Percentiles rank a stretch among this genome's conserved stretches.
Conservation (phyloP, 2,888 invertebrate genomes). For the Frankliniella intonsa region DNA sequence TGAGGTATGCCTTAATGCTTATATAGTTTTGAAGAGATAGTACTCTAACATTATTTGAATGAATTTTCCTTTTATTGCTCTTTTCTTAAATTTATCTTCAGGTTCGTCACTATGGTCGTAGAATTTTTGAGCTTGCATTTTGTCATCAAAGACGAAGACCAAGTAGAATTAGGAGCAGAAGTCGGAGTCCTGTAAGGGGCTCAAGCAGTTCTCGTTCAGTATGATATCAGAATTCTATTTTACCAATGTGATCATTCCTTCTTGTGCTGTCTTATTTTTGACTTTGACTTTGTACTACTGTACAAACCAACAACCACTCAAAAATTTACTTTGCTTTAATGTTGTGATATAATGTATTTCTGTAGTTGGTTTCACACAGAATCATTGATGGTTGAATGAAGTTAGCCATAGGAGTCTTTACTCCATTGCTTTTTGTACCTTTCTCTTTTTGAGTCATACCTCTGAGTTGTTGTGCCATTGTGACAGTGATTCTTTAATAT, state of each 20-base stretch:
- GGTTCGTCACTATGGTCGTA: neutral
- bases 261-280: neutral
- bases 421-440: no score
- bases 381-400: no score
- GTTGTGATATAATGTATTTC: neutral
- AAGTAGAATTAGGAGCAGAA: neutral
- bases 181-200: neutral
- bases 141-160: neutral
- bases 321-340: no score
- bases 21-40: neutral
- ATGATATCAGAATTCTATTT: neutral
- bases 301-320: no score
- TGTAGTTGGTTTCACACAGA: no score
- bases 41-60: neutral
- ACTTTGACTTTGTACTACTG: no score
- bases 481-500: neutral
- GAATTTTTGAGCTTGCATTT: neutral
- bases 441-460: no score
- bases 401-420: no score
- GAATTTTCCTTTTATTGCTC: neutral
- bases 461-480: no score
- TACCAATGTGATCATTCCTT: neutral
- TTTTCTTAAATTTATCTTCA: neutral
- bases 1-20: neutral
- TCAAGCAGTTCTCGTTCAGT: neutral